Evolutionary conservation across 2,113 vertebrate species (phyloP).

Genomic region (Hippolais icterina): DNA sequence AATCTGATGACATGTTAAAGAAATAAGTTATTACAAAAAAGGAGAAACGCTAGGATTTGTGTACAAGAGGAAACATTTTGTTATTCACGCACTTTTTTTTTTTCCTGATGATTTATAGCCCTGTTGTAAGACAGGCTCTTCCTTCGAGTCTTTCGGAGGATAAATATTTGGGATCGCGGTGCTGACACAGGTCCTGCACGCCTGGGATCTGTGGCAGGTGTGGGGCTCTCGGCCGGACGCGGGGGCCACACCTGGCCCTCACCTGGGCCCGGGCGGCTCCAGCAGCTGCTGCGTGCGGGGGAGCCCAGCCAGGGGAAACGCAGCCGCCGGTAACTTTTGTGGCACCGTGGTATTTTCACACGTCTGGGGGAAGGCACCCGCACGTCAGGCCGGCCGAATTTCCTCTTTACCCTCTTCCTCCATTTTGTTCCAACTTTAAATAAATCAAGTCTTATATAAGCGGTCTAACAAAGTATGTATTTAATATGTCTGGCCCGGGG

Average conservation of each 20-base stretch:
- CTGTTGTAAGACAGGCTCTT: background rate
- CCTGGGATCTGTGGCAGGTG: background rate
- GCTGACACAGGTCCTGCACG: background rate
- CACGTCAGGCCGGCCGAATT: background rate
- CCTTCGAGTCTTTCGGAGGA: background rate
- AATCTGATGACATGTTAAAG: conserved; percentile 37
- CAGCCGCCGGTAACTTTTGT: background rate
- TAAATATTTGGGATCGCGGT: background rate
- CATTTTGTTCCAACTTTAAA: conserved; percentile 64
- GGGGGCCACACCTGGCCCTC: background rate
- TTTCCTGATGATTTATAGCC: background rate
- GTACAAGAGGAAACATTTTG: background rate
- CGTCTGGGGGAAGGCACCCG: background rate
- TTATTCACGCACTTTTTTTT: background rate
- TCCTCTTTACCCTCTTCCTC: conserved; percentile 26
- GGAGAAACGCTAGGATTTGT: background rate
- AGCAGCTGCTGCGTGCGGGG: background rate
- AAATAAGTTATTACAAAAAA: background rate
- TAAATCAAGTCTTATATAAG: conserved; percentile 8
- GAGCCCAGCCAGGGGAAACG: background rate
- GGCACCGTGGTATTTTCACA: background rate
- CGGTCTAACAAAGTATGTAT: background rate
- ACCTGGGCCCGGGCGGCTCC: background rate
- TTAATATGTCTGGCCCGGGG: conserved; percentile 9
- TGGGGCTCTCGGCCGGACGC: background rate